Base-by-base conservation (phyloP, 2,888 invertebrate genomes). In the Empis stercorea region DNA sequence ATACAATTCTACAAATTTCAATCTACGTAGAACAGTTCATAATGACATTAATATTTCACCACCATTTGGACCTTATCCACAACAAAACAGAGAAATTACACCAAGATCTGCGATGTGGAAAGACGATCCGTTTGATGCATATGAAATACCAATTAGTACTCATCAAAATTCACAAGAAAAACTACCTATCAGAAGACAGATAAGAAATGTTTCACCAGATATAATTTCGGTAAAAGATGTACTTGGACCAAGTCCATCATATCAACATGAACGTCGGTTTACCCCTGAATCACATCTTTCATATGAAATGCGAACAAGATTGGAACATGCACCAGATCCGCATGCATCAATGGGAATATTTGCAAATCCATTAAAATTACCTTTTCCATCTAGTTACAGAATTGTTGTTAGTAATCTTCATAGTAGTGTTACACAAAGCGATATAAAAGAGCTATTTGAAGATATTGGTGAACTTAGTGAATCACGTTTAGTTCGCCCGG, bases 381-480 rank as follows among this genome's bases (percentile, higher is more conserved):
- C 46, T 16, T 44, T 40, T 15, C 51, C 55, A 2, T 57, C 60
- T 5, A 91, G 92, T 40, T 89, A 82, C 65, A 76, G 91, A 59
- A 87, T 94, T 61, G 81, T 91, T 46, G 91, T 95, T 3, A 89
- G 92, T 54, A 95, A 94, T 73, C 75, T 95, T 52, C 85, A 91
- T 59, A 74, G 76, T 20, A 81, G 84, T 54, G 94, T 94, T 5
- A 88, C 91, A 13, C 86, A 87, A 56, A 86, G 87, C 58, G 94
- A 95, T 65, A 89, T 95, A 55, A 81, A 89, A 70, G 95, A 95
- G 68, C 72, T 95, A 41, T 94, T 95, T 73, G 91, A 91, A 60
- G 93, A 93, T 63, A 84, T 94, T 51, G 94, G 94, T 1, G 84
- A 87, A 41, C 75, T 94, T 62, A 71, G 86, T 47, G 84, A 85